Evolutionary conservation across 2,797 vertebrate species (phyloP).

Genomic region (Taeniopygia guttata): DNA sequence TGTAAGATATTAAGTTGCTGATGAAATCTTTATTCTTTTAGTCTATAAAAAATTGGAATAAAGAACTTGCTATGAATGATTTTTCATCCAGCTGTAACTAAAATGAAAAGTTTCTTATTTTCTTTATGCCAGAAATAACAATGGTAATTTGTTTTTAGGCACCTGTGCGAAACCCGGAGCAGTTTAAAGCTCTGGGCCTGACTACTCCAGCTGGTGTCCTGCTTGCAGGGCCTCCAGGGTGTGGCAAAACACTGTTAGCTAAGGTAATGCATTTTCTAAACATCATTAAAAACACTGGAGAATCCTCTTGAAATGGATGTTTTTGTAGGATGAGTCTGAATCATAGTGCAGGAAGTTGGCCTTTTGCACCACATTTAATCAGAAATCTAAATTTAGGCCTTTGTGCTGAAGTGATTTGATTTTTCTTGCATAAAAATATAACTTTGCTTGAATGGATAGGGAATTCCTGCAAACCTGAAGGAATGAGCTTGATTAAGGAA

Average conservation of each 20-base stretch:
- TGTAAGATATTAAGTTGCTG: background rate
- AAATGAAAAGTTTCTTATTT: background rate
- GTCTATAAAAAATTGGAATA: background rate
- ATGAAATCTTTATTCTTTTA: background rate
- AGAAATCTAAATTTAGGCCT: background rate
- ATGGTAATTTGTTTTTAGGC: constrained; percentile 74
- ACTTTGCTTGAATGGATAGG: background rate
- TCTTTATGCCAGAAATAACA: background rate
- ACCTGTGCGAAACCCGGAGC: constrained; percentile 87
- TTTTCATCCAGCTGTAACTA: background rate
- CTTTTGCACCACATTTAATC: background rate
- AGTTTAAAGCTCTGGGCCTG: constrained; percentile 88
- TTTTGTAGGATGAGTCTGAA: background rate
- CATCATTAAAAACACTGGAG: background rate
- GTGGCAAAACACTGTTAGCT: constrained; percentile 93
- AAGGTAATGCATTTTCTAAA: constrained; percentile 79
- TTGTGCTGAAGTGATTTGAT: background rate
- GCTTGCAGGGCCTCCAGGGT: constrained; percentile 93
- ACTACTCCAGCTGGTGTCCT: constrained; percentile 89
- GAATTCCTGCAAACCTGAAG: background rate
- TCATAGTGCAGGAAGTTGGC: background rate
- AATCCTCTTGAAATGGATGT: background rate
- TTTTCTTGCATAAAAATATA: background rate
- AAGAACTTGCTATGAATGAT: background rate
- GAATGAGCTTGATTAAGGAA: background rate